A percentile compares a stretch with the other conserved stretches of the same genome.
Evolutionary conservation across 1,140 invertebrate genomes (phyloP).

Genomic region (Zaprionus davidi): DNA sequence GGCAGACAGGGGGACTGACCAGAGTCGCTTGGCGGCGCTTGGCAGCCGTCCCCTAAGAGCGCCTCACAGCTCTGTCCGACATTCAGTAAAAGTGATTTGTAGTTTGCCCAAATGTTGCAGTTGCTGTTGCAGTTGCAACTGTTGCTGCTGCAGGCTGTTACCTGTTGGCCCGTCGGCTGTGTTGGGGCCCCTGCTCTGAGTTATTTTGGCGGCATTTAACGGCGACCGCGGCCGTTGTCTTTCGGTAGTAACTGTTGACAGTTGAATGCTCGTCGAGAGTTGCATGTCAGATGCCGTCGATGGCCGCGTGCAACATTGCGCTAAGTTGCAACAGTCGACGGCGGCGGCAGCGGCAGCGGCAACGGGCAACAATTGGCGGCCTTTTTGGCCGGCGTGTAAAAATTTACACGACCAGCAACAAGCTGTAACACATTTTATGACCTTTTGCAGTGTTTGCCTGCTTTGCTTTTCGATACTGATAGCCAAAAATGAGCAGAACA

Average conservation of each 20-base stretch:
- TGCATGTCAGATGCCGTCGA: conserved; percentile 70
- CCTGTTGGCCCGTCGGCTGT: conserved; percentile 31
- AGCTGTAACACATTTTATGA: conserved; percentile 77
- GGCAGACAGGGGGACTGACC: conserved; percentile 24
- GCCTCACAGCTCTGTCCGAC: conserved; percentile 30
- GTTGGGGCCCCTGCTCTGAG: conserved; percentile 53
- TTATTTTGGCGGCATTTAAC: conserved; percentile 81
- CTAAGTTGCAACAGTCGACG: conserved; percentile 32
- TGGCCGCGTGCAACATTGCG: conserved; percentile 24
- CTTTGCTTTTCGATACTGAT: conserved; percentile 61
- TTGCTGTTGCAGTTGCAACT: conserved; percentile 32
- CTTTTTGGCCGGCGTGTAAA: conserved; percentile 70
- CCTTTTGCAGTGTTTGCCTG: conserved; percentile 65
- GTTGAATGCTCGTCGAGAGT: conserved; percentile 80
- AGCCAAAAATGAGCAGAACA: conserved; percentile 70
- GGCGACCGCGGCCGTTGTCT: conserved; percentile 56
- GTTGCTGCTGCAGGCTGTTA: conserved; percentile 13
- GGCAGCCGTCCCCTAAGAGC: background rate
- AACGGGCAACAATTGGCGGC: conserved; percentile 64
- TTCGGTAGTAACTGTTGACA: conserved; percentile 82
- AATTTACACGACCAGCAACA: conserved; percentile 78
- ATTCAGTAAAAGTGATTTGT: conserved; percentile 80
- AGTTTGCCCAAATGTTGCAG: conserved; percentile 64
- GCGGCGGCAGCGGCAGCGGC: background rate
- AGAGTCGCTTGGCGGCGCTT: background rate